A percentile compares a stretch with the other conserved stretches of the same genome.
These are phyloP conservation scores for Bedellia somnulentella DNA, from an alignment of 2,888 invertebrate genomes.

Conservation along the genomic window DNA sequence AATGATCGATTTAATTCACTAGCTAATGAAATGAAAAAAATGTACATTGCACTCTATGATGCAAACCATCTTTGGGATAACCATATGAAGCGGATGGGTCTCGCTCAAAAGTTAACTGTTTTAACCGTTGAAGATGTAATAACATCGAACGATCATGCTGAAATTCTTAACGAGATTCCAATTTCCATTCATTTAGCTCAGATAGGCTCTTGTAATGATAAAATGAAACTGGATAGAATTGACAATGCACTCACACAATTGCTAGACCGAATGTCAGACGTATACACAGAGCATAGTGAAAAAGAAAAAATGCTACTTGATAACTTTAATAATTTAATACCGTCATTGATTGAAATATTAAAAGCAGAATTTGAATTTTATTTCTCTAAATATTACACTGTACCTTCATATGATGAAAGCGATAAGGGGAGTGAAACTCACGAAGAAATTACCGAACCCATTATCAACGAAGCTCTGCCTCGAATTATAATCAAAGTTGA, in stretches of 20 bases:
- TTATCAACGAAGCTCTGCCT: too few species aligned
- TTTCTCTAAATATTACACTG: too few species aligned
- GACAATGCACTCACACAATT: slow-evolving; percentile 15
- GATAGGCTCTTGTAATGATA: too few species aligned
- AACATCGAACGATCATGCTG: slow-evolving; percentile 26
- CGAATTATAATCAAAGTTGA: slow-evolving; percentile 26
- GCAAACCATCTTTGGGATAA: slow-evolving; percentile 37
- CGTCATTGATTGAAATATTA: slow-evolving; percentile 21
- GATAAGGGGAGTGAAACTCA: too few species aligned
- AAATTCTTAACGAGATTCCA: slow-evolving; percentile 29
- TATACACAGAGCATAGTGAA: slow-evolving; percentile 26
- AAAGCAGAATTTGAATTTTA: slow-evolving; percentile 33
- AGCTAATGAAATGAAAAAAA: slow-evolving; percentile 28
- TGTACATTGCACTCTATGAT: slow-evolving; percentile 26
- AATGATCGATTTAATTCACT: slow-evolving; percentile 26
- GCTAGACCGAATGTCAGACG: slow-evolving; percentile 21
- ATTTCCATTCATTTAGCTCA: too few species aligned
- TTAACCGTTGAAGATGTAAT: slow-evolving; percentile 40
- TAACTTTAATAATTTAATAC: slow-evolving; percentile 26
- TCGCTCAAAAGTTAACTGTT: slow-evolving; percentile 32
- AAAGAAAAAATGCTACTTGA: slow-evolving; percentile 28
- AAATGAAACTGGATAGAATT: too few species aligned
- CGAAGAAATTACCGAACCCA: too few species aligned
- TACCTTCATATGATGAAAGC: too few species aligned
- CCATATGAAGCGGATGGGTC: slow-evolving; percentile 31